Conservation (phyloP, 2,113 vertebrate species). For the Heterotis niloticus region DNA sequence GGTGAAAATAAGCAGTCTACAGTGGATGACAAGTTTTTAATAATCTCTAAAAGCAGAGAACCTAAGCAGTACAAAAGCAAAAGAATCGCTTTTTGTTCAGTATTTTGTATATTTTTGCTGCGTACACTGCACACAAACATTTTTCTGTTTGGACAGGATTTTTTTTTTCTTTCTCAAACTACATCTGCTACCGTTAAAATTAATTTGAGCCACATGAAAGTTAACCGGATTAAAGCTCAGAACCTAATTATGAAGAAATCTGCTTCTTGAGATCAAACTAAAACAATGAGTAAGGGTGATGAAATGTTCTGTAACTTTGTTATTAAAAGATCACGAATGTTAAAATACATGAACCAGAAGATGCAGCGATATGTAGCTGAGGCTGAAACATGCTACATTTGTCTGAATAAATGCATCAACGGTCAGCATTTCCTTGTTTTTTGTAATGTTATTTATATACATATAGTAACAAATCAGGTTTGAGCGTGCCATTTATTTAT, state of each 20-base stretch:
- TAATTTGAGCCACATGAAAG: constrained; percentile 21
- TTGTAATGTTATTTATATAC: too few species aligned
- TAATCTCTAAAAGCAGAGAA: too few species aligned
- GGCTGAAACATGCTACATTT: background rate
- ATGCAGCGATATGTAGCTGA: too few species aligned
- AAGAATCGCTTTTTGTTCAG: background rate
- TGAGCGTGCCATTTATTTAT: too few species aligned
- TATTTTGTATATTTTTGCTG: background rate
- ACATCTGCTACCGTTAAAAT: constrained; percentile 19
- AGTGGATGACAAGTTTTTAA: too few species aligned
- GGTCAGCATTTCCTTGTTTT: background rate
- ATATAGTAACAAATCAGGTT: too few species aligned
- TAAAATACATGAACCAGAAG: background rate
- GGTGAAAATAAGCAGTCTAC: too few species aligned
- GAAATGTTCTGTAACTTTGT: constrained; percentile 14
- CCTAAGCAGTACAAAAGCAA: background rate
- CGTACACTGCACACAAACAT: background rate
- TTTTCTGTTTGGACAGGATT: background rate
- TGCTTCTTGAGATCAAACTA: background rate
- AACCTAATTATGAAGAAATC: constrained; percentile 1
- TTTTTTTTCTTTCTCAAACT: too few species aligned
- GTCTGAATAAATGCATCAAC: background rate
- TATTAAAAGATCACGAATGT: background rate
- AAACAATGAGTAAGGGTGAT: constrained; percentile 11
- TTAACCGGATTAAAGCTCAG: constrained; percentile 15